A percentile compares a stretch with the other conserved stretches of the same genome.
Evolutionary conservation across 37 sponge, comb jelly and placozoan genomes (phyloP).

Genomic region (Theonella swinhoei): DNA sequence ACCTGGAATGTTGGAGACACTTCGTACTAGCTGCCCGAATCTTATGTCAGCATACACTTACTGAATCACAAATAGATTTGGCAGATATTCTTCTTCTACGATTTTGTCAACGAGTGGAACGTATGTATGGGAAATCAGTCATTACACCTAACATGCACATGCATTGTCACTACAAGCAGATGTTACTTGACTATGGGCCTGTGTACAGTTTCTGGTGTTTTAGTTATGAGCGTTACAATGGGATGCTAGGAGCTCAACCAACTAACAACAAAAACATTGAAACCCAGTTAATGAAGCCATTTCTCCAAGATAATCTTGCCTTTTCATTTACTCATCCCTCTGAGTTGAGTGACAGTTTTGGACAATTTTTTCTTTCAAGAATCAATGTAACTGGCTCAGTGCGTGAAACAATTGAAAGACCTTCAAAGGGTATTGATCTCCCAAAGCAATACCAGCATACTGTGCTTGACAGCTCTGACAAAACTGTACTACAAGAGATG

Average conservation of each 20-base stretch:
- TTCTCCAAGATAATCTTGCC: too few species aligned
- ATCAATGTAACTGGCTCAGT: too few species aligned
- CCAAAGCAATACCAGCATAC: not conserved
- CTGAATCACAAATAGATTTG: not conserved
- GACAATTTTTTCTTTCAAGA: too few species aligned
- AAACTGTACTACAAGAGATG: not conserved
- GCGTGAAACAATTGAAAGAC: too few species aligned
- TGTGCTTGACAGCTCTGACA: not conserved
- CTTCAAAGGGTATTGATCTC: too few species aligned
- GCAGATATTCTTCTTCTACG: conserved; percentile 10
- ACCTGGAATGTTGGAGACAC: conserved; percentile 24
- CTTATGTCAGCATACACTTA: not conserved
- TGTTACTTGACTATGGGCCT: conserved; percentile 49
- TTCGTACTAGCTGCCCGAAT: conserved; percentile 33
- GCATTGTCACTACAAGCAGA: conserved; percentile 29
- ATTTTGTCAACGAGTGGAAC: conserved; percentile 22
- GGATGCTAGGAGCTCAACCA: conserved; percentile 1
- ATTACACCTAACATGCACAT: conserved; percentile 39
- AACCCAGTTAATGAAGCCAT: conserved; percentile 50
- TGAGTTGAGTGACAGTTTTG: too few species aligned
- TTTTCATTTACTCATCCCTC: too few species aligned
- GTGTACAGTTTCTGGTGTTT: conserved; percentile 45
- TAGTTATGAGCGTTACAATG: conserved; percentile 62
- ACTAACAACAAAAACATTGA: conserved; percentile 19
- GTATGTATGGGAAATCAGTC: not conserved